Evolutionary conservation across 2,113 vertebrate genomes (phyloP), one percentile per base, ranked within the genome.

Genomic region (Thymallus thymallus): DNA sequence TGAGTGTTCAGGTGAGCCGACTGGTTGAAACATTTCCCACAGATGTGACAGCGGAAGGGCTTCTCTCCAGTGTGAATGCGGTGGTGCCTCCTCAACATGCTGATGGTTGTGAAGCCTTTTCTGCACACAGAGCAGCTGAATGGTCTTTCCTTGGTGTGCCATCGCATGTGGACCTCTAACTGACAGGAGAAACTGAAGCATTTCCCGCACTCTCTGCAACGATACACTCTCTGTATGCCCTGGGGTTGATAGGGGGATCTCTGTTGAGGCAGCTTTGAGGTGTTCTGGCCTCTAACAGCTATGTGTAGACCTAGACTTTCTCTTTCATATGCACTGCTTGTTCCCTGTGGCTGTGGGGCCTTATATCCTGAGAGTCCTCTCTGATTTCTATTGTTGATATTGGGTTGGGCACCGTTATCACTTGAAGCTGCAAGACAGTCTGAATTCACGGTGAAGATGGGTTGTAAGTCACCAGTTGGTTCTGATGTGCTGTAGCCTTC

Each of bases 101-200:
- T 91, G 62, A 89, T 83, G 0, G 90, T 91, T 75, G 90, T 91
- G 80, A 91, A 91, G 80, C 85, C 89, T 82, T 91, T 91, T 0
- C 82, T 60, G 79, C 90, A 91, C 83, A 90, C 90, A 0, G 87
- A 12, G 0, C 90, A 91, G 76, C 85, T 82, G 86, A 88, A 91
- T 0, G 90, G 90, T 48, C 89, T 91, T 81, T 91, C 90, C 74
- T 91, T 91, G 26, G 88, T 91, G 81, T 91, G 90, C 90, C 90
- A 91, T 45, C 90, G 90, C 87, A 88, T 91, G 85, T 91, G 90
- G 9, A 91, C 90, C 77, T 91, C 90, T 73, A 91, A 79, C 85
- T 91, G 90, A 70, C 90, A 91, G 77, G 90, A 87, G 1, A 91
- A 91, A 77, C 86, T 91, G 83, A 91, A 91, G 73, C 85, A 78